Base-by-base conservation (phyloP, 30 jellyfish, hydroid and myxozoan species). In the Cassiopea xamachana region DNA sequence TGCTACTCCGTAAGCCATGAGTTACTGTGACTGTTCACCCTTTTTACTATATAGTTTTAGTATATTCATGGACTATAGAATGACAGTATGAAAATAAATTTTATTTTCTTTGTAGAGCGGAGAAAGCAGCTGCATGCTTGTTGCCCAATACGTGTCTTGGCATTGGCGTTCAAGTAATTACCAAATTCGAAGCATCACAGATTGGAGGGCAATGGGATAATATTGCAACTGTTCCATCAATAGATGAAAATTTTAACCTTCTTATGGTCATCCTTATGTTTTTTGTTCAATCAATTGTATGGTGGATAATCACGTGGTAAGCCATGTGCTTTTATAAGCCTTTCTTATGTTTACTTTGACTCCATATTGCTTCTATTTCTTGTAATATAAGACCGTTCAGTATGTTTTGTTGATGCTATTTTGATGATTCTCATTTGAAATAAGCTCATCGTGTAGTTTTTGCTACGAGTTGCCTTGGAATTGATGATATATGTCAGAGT, bases 121-220 rank as follows among this genome's bases (percentile, higher is more conserved):
- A 60, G 19, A 94, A 94, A 67, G 91, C 93, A 49, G 98, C 95
- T 9, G 75, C 96, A 16, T 94, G 98, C 80, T 64, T 94, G 49
- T 73, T 94, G 64, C 98, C 98, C 2, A 94, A 94, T 83, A 85
- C 97, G 43, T 94, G 98, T 58, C 94, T 94, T 64, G 98, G 98
- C 12, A 90, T 94, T 58, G 95, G 92, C 7, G 91, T 87, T 60
- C 95, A 91, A 77, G 83, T 94, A 4, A 72, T 94, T 9, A 13
- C 98, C 10, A 82, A 81, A 58, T 69, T 78, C 51, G 98, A 94
- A 76, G 64, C 75, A 3, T 80, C 92, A 16, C 83, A 79, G 62
- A 86, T 91, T 76, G 98, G 98, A 13, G 94, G 59, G 18, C 87
- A 77, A 61, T 94, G 96, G 95, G 48, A 84, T 27, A 71, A 78